Evolutionary conservation across 2,113 vertebrate genomes (phyloP), one percentile per base, ranked within the genome.

Genomic region (Morone chrysops): DNA sequence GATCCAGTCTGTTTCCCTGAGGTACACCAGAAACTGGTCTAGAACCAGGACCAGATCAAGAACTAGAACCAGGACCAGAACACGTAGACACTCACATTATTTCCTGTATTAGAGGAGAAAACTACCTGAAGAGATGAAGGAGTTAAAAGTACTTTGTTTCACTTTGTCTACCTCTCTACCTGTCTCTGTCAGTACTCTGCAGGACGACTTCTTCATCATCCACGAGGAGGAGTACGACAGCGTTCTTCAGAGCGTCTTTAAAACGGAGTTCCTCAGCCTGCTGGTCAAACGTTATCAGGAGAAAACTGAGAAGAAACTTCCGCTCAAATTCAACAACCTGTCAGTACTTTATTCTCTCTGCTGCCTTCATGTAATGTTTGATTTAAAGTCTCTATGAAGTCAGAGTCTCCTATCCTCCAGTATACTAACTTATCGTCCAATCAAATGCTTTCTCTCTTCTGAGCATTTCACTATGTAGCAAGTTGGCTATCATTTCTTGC

Each of bases 191-290:
- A 96, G 96, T 82, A 92, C 94, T 3, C 84, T 96, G 48, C 96
- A 97, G 85, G 96, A 97, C 2, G 96, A 97, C 79, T 82, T 97
- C 88, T 93, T 97, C 67, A 94, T 97, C 59, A 0, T 97, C 6
- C 96, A 97, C 0, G 95, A 96, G 84, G 90, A 94, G 7, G 94
- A 94, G n/a, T 97, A 97, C 0, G 96, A 97, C 95, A 97, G 96
- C 6, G 93, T 95, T n/a, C 91, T 97, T 51, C 94, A 96, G 90
- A 95, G 93, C 1, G 11, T 95, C 71, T 97, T 97, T 80, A 97
- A 97, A 68, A 97, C 96, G 0, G 96, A 97, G 84, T 95, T 97
- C 62, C 92, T 97, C 48, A 97, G 96, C 86, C 90, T 97, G 60
- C 91, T 97, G 25, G 93, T 89, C 80, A 96, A 96, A 71, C 95